phyloP scores from a whole-genome alignment of 2,797 vertebrate genomes.

The Zenarchopterus dispar region DNA sequence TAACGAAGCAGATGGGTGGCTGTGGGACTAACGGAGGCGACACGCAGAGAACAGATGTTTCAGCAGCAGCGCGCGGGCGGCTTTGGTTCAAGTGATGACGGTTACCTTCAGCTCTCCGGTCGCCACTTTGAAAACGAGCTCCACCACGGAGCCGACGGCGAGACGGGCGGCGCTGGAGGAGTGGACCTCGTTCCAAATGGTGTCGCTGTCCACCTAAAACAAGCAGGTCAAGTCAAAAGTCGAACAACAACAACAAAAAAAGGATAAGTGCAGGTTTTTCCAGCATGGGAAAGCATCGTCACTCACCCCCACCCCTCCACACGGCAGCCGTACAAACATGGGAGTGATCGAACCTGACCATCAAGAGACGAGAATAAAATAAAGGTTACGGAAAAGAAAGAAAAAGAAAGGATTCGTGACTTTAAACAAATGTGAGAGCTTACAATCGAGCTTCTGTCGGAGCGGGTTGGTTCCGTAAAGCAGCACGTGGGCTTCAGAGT shows the following conservation, averaged over 20 bases:
- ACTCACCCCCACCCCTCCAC: slow-evolving; percentile 94
- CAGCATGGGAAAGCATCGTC: neutral
- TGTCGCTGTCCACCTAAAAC: slow-evolving; percentile 97
- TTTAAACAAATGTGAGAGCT: slow-evolving; percentile 39
- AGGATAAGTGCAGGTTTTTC: neutral
- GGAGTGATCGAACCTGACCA: slow-evolving; percentile 89
- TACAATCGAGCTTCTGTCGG: slow-evolving; percentile 93
- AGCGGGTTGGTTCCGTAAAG: slow-evolving; percentile 92
- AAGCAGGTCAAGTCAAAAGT: neutral
- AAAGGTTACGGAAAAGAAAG: no score
- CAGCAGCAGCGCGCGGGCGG: neutral
- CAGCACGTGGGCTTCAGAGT: slow-evolving; percentile 91
- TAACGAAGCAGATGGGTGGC: slow-evolving; percentile 2
- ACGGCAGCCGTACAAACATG: slow-evolving; percentile 92
- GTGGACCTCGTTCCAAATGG: slow-evolving; percentile 98
- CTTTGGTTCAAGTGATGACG: neutral
- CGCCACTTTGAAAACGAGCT: slow-evolving; percentile 96
- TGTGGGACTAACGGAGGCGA: neutral
- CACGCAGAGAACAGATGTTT: neutral
- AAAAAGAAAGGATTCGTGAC: neutral
- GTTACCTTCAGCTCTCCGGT: slow-evolving; percentile 93
- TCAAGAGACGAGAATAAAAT: slow-evolving; percentile 3
- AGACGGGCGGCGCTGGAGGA: slow-evolving; percentile 93
- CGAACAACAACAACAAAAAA: no score
- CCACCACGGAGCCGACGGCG: slow-evolving; percentile 94